Evolutionary conservation across 2,113 vertebrate species (phyloP).

Genomic region (Marmota monax): DNA sequence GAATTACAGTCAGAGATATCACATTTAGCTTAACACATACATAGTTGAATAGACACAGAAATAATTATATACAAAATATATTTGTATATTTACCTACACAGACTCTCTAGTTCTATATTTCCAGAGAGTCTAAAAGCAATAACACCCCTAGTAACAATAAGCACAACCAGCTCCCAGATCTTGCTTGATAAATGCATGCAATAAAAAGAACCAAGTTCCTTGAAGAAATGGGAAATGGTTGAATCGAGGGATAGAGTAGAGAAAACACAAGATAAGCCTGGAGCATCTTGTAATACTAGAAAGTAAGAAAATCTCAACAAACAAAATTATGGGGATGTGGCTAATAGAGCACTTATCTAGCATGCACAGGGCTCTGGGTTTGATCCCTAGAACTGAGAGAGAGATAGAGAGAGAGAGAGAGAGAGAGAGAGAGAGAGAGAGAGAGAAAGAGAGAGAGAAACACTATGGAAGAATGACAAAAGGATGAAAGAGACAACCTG

Average conservation of each 20-base stretch:
- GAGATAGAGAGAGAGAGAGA: too few relatives aligned
- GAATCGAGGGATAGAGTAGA: neutral
- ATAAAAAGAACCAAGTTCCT: neutral
- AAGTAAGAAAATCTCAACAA: neutral
- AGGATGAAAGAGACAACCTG: neutral
- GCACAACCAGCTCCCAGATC: neutral
- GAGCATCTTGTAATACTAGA: neutral
- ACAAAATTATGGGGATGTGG: neutral
- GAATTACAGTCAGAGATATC: neutral
- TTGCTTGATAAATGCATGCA: neutral
- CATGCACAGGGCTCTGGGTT: too few relatives aligned
- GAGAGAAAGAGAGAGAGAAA: too few relatives aligned
- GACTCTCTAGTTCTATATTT: neutral
- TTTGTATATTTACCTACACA: neutral
- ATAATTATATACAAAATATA: neutral
- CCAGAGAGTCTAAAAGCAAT: neutral
- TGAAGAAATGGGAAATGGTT: neutral
- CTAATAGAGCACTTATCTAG: too few relatives aligned
- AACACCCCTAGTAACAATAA: neutral
- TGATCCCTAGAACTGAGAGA: too few relatives aligned
- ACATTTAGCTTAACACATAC: neutral
- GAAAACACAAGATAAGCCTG: neutral
- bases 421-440: too few relatives aligned
- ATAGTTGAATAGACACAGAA: neutral
- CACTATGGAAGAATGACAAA: neutral